Conservation (phyloP, 2,888 invertebrate species). For the Agrotis puta region DNA sequence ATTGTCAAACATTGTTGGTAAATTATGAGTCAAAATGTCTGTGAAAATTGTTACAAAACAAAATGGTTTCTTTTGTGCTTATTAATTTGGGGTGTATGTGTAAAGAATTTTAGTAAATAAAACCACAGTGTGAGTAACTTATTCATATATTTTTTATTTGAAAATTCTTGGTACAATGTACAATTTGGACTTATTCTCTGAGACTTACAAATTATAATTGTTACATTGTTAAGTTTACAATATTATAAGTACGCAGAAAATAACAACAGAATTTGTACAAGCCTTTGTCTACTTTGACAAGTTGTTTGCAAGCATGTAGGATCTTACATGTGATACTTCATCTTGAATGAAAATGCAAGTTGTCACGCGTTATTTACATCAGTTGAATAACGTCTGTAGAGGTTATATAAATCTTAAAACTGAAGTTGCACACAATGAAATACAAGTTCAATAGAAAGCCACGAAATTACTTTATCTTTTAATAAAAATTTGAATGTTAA, state of each 20-base stretch:
- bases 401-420: background rate
- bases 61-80: background rate
- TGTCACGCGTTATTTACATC: background rate
- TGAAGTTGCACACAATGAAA: background rate
- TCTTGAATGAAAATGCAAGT: background rate
- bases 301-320: background rate
- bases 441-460: background rate
- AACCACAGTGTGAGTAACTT: constrained; percentile 85
- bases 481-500: background rate
- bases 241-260: constrained; percentile 55
- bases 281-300: constrained; percentile 23
- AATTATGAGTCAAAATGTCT: background rate
- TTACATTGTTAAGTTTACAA: constrained; percentile 55
- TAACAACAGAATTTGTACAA: constrained; percentile 19
- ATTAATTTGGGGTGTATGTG: background rate
- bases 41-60: background rate
- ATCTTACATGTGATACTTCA: background rate
- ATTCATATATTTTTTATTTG: constrained; percentile 86
- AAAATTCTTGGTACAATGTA: constrained; percentile 89
- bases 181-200: constrained; percentile 82
- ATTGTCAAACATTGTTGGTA: too few species aligned
- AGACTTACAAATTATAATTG: constrained; percentile 75
- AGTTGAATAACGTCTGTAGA: background rate
- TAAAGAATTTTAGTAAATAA: constrained; percentile 64
- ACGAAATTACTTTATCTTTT: background rate